Base-by-base conservation (phyloP, 2,888 invertebrate genomes). In the Silvanus unidentatus region DNA sequence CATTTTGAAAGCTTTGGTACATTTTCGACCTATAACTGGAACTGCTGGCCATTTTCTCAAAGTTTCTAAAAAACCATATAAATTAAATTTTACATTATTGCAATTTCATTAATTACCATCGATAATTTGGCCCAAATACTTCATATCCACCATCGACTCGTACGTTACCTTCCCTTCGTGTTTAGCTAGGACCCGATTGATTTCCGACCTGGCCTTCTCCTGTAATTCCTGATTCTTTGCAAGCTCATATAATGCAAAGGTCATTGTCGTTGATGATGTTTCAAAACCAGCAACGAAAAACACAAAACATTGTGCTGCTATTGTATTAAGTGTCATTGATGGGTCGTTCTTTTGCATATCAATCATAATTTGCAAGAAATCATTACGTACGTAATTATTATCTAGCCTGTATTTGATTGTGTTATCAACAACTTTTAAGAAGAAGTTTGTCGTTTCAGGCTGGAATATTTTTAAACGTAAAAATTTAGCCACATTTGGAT, bases 101-200 rank as follows among this genome's bases (percentile, higher is more conserved):
- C 5, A 15, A 6, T 15, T 37, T 15, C 5, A 37, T 37, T 15
- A 29, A 39, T 27, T 16, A 69, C 70, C 71, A 42, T 63, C 55
- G 0, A 75, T 54, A 1, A 73, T 73, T 55, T 68, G 66, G 15
- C 75, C 74, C 55, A 76, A 52, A 46, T 75, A 61, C 10, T 22
- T 10, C 58, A 58, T 57, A 32, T 59, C 56, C 43, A 44, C 50
- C 1, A 58, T 42, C 35, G 52, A 52, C 1, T 62, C 60, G 42
- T 61, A 62, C 1, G 57, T 58, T 1, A 61, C n/a, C 37, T 58
- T 40, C 5, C 47, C 45, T 14, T 53, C 37, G 38, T 60, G 42
- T 40, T 50, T 55, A 14, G 44, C 27, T 14, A 60, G 34, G 9
- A 55, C 53, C 4, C 34, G 32, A n/a, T 22, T 30, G 3, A 59